Evolutionary conservation across 1,140 invertebrate genomes (phyloP), one percentile per base, ranked within the genome.

Genomic region (Cecropterus lyciades): DNA sequence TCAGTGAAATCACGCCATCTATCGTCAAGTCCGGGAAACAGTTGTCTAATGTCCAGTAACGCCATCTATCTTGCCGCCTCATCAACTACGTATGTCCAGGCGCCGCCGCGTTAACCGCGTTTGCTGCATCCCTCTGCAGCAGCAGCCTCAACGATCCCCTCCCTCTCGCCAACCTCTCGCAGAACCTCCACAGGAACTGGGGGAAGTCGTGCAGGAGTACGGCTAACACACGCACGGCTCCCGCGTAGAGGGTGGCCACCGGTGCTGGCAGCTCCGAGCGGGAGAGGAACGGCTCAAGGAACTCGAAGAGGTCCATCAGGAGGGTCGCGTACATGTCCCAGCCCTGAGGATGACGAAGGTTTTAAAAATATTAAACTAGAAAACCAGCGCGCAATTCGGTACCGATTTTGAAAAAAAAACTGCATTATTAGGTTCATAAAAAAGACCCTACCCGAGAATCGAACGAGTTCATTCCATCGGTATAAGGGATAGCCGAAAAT

Each of bases 191-290:
- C 16, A 99, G 93, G 83, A 99, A 99, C 88, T 99, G 99, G 0
- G 99, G 99, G 89, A 99, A 99, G 89, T 99, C 99, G 82, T 99
- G 99, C 1, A 99, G 93, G 11, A 99, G 93, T 0, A 99, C 98
- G 9, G 99, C 89, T 13, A 99, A 92, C 0, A 99, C 98, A 65
- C 99, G 94, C 9, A 99, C 92, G 5, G 98, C 99, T 48, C 99
- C 99, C 93, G 98, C 99, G 92, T 99, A 99, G 1, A 99, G 91
- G 43, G 97, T 93, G 70, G 97, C 97, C 0, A 99, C 97, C 0
- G 98, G 97, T 77, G 98, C 97, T 0, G 97, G 97, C 3, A 99
- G 93, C 81, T 99, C 98, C 0, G 99, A 98, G 92, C 99, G 99
- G 33, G 98, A 94, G 49, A 99, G 92, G 93, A 99, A 99, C 5